Base-by-base conservation (phyloP, 1,140 invertebrate genomes). In the Drosophila quadrilineata region DNA sequence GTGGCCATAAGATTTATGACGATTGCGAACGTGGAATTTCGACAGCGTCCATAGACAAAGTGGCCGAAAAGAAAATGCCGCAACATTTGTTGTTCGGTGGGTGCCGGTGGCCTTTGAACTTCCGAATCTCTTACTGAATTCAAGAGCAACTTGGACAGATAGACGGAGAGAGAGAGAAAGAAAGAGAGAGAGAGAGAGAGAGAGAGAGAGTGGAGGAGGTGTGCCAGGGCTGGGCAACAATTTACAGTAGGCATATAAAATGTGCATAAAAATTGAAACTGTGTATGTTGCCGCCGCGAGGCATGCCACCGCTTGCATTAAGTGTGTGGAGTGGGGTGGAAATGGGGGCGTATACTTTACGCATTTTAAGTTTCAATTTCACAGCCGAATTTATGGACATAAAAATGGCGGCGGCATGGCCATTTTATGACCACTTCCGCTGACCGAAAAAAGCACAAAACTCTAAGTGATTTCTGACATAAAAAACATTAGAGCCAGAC, bases 1-100 rank as follows among this genome's bases (percentile, higher is more conserved):
- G 84, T 84, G 84, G 77, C 77, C 75, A 71, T 84, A 87, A 87
- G 84, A 87, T 87, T 87, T 87, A 87, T 87, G 77, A 87, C 84
- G 79, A 77, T 87, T 85, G 75, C 77, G 71, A 87, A 87, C 84
- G 67, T 77, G 82, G 71, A 82, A 84, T 84, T 84, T 68, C 56
- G 79, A 62, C 28, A 53, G 53, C 48, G 45, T n/a, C 52, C 68
- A 84, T 74, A 84, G 73, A 84, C 77, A 84, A 67, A 73, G 54
- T 53, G 52, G 29, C 29, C 58, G n/a, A n/a, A 43, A 70, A 64
- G 50, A 43, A 75, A 49, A 38, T 40, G 53, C 26, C 52, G 63
- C 56, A 68, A 69, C 65, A 72, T 69, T 64, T 75, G 65, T 49
- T 68, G 8, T 72, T 56, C 69, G 43, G 26, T 76, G 75, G 73